Conservation (phyloP, 2,797 vertebrate species). For the Diplodus sargus region DNA sequence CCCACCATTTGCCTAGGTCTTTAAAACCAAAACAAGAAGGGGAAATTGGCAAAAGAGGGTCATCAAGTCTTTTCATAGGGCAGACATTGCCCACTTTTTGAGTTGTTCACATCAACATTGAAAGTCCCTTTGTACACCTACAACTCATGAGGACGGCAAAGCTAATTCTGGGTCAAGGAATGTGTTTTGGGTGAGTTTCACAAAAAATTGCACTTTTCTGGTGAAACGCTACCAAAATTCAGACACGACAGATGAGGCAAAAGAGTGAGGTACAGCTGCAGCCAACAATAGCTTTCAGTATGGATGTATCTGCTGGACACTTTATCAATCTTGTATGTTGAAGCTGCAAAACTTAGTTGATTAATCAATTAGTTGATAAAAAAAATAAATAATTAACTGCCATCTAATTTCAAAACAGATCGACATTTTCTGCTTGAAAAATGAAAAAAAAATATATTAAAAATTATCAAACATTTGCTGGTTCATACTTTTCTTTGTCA, state of each 20-base stretch:
- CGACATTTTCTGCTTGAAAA: too few species aligned
- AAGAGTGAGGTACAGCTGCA: background rate
- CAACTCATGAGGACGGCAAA: slow-evolving; percentile 15
- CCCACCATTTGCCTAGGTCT: slow-evolving; percentile 34
- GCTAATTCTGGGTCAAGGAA: background rate
- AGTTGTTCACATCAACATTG: slow-evolving; percentile 18
- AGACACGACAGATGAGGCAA: background rate
- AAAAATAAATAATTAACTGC: too few species aligned
- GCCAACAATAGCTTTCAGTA: background rate
- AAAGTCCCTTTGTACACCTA: slow-evolving; percentile 9
- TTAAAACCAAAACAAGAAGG: slow-evolving; percentile 42
- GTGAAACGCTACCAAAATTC: background rate
- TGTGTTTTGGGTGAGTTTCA: background rate
- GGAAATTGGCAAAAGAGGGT: slow-evolving; percentile 27
- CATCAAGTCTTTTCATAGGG: slow-evolving; percentile 31
- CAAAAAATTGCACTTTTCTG: background rate
- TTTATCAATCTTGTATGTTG: too few species aligned
- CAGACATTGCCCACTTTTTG: slow-evolving; percentile 32
- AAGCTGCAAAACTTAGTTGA: too few species aligned
- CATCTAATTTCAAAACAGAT: too few species aligned
- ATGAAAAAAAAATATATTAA: too few species aligned
- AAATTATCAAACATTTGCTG: too few species aligned
- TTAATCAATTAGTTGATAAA: too few species aligned
- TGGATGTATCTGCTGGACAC: background rate
- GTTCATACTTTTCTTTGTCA: too few species aligned